Conservation (phyloP, 2,797 vertebrate species). For the Taenioides sp. region DNA sequence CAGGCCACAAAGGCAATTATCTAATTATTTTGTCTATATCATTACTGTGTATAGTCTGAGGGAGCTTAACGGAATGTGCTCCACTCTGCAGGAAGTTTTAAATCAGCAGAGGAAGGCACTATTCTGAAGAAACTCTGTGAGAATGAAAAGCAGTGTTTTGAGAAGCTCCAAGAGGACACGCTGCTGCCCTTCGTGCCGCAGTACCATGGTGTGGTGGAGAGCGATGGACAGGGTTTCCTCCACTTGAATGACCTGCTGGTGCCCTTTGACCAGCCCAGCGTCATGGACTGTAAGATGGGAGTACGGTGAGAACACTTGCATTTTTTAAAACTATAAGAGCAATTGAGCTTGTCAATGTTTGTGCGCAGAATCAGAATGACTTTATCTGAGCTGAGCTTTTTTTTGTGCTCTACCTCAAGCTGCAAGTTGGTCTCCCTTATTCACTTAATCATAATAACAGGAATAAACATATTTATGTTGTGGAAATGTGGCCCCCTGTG, state of each 20-base stretch:
- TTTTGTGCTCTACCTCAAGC: neutral
- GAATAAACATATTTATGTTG: neutral
- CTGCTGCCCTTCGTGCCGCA: slow-evolving; percentile 85
- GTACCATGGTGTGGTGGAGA: slow-evolving; percentile 90
- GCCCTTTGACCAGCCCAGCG: slow-evolving; percentile 89
- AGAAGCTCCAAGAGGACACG: slow-evolving; percentile 82
- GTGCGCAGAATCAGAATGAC: neutral
- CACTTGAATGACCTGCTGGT: slow-evolving; percentile 91
- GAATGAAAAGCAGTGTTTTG: slow-evolving; percentile 91
- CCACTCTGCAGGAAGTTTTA: slow-evolving; percentile 88
- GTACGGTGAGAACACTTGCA: slow-evolving; percentile 80
- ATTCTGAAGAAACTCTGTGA: slow-evolving; percentile 95
- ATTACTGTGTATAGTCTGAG: neutral
- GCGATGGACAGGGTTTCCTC: slow-evolving; percentile 91
- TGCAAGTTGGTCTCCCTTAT: neutral
- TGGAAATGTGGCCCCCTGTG: neutral
- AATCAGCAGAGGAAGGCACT: slow-evolving; percentile 91
- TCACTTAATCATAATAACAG: neutral
- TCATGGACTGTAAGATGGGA: slow-evolving; percentile 99
- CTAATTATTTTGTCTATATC: neutral
- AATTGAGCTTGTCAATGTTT: neutral
- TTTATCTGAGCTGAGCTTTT: neutral
- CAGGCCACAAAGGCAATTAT: slow-evolving; percentile 91
- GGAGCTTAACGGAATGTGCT: neutral
- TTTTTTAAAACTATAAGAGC: neutral